These are phyloP conservation scores for Limnephilus lunatus DNA, from an alignment of 2,888 invertebrate genomes.

Conservation along the genomic window DNA sequence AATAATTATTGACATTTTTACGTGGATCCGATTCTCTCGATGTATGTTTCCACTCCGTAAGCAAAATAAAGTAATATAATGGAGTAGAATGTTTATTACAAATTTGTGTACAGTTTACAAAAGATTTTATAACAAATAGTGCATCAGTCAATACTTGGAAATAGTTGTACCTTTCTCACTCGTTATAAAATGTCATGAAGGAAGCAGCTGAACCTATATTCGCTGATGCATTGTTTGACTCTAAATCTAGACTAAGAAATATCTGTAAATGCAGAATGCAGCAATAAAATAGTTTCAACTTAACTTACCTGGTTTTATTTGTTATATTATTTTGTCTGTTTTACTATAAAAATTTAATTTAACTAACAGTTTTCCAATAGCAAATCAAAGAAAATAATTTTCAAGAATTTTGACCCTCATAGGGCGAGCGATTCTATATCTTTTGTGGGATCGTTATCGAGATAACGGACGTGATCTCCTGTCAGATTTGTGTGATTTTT, in stretches of 20 bases:
- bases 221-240: constrained; percentile 35
- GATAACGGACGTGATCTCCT: too few relatives aligned
- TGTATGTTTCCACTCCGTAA: constrained; percentile 52
- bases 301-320: not conserved
- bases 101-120: constrained; percentile 65
- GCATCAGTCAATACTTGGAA: not conserved
- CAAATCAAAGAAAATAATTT: not conserved
- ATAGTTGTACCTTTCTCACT: not conserved
- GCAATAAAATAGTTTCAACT: constrained; percentile 63
- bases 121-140: constrained; percentile 36
- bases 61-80: constrained; percentile 33
- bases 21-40: constrained; percentile 42
- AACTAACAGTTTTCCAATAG: not conserved
- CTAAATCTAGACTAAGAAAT: constrained; percentile 44
- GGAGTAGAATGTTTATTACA: constrained; percentile 61
- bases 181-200: not conserved
- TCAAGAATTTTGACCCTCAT: too few relatives aligned
- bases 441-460: too few relatives aligned
- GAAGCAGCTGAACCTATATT: constrained; percentile 1
- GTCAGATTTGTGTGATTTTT: too few relatives aligned
- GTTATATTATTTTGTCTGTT: not conserved
- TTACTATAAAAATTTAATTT: not conserved
- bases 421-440: too few relatives aligned
- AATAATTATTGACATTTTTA: constrained; percentile 52
- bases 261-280: constrained; percentile 57